Evolutionary conservation across 37 sponge, comb jelly and placozoan genomes (phyloP).

Genomic region (Halisarca cf. caerulea): DNA sequence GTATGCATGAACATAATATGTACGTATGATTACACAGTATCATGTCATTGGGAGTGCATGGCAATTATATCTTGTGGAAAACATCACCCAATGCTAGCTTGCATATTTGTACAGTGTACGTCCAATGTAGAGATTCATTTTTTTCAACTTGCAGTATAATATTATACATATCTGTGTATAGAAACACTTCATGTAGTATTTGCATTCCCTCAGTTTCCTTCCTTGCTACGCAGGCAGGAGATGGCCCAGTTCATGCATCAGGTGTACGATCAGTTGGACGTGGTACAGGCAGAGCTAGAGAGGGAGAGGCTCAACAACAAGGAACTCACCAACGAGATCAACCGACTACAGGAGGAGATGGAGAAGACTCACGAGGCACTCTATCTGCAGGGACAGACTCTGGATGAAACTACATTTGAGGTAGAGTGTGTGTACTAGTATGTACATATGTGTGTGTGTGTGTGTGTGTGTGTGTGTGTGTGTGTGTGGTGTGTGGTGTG

Average conservation of each 20-base stretch:
- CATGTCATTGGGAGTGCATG: no score
- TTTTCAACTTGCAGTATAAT: no score
- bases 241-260: conserved; percentile 67
- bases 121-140: no score
- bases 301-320: conserved; percentile 50
- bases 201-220: no score
- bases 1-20: no score
- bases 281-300: conserved; percentile 52
- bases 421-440: conserved; percentile 33
- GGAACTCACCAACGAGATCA: conserved; percentile 65
- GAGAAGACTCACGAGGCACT: conserved; percentile 70
- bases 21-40: no score
- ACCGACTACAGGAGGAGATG: conserved; percentile 67
- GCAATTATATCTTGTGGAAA: no score
- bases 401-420: conserved; percentile 76
- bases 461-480: not conserved
- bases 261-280: conserved; percentile 63
- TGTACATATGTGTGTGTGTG: conserved; percentile 8
- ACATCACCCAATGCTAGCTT: no score
- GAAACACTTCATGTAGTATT: no score
- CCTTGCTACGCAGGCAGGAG: conserved; percentile 45
- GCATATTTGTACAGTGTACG: no score
- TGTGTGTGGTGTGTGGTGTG: no score
- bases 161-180: no score
- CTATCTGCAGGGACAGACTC: conserved; percentile 70